Evolutionary conservation across 2,888 invertebrate genomes (phyloP).

Genomic region (Busseola fusca): DNA sequence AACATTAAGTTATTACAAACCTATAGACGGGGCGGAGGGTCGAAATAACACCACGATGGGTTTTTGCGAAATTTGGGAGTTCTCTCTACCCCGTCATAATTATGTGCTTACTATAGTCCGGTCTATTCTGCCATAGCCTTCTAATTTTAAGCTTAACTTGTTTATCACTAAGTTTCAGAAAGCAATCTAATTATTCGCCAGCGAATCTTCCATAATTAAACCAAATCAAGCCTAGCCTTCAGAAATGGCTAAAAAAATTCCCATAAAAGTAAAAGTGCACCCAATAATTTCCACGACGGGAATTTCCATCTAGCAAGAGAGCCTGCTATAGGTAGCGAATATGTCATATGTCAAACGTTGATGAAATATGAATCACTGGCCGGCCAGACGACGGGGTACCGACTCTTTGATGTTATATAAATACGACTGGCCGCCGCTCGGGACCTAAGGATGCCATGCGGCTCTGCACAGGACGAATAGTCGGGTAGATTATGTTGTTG

Average conservation of each 20-base stretch:
- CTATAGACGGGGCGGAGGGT: not conserved
- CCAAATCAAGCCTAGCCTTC: not conserved
- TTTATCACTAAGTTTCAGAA: not conserved
- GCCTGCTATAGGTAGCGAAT: slow-evolving; percentile 15
- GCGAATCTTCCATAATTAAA: not conserved
- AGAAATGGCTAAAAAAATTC: not conserved
- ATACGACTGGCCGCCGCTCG: slow-evolving; percentile 46
- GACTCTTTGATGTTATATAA: slow-evolving; percentile 64
- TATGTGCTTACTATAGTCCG: not conserved
- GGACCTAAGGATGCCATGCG: slow-evolving; percentile 47
- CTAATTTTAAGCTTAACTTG: not conserved
- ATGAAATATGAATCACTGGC: slow-evolving; percentile 64
- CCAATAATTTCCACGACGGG: slow-evolving; percentile 34
- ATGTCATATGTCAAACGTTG: slow-evolving; percentile 63
- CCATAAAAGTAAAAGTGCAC: slow-evolving; percentile 11
- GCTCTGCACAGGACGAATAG: not conserved
- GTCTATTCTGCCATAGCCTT: not conserved
- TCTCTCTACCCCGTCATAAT: not conserved
- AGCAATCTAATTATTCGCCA: too few species aligned
- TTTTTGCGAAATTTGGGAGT: not conserved
- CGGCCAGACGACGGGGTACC: slow-evolving; percentile 54
- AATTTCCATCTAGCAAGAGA: slow-evolving; percentile 33
- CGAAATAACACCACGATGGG: not conserved
- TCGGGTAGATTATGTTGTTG: not conserved
- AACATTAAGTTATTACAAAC: not conserved